These are phyloP conservation scores for Nomada goodeniana DNA, from an alignment of 2,888 invertebrate species.

Conservation along the genomic window DNA sequence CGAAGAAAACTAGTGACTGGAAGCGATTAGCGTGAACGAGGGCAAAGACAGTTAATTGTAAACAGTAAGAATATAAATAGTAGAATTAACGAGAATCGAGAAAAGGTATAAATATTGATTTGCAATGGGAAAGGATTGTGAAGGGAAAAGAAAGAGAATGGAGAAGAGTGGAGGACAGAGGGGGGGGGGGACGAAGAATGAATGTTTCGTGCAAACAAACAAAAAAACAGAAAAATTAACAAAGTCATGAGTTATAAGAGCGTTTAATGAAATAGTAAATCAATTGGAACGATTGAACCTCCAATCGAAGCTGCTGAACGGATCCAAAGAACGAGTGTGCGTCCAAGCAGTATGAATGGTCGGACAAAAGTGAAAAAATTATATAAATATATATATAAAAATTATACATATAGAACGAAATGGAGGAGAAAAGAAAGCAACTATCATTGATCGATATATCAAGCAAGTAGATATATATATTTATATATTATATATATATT, in stretches of 20 bases:
- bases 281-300: background rate
- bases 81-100: constrained; percentile 25
- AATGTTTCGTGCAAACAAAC: constrained; percentile 75
- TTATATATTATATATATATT: no score
- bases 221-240: constrained; percentile 39
- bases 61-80: constrained; percentile 41
- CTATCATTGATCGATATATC: constrained; percentile 71
- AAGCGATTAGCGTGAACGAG: background rate
- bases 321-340: constrained; percentile 21
- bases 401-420: constrained; percentile 42
- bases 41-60: background rate
- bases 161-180: constrained; percentile 8
- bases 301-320: constrained; percentile 49
- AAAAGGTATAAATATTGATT: constrained; percentile 61
- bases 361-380: constrained; percentile 24
- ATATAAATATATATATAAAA: constrained; percentile 57
- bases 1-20: background rate
- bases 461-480: constrained; percentile 69
- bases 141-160: background rate
- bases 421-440: constrained; percentile 47
- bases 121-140: background rate
- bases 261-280: constrained; percentile 1
- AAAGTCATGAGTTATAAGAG: constrained; percentile 49
- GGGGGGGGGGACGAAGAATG: constrained; percentile 59
- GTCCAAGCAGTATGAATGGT: constrained; percentile 27